Percentiles rank a stretch among this genome's conserved stretches.
These are phyloP conservation scores for Belonocnema kinseyi DNA, from an alignment of 1,140 invertebrate species.

Conservation along the genomic window DNA sequence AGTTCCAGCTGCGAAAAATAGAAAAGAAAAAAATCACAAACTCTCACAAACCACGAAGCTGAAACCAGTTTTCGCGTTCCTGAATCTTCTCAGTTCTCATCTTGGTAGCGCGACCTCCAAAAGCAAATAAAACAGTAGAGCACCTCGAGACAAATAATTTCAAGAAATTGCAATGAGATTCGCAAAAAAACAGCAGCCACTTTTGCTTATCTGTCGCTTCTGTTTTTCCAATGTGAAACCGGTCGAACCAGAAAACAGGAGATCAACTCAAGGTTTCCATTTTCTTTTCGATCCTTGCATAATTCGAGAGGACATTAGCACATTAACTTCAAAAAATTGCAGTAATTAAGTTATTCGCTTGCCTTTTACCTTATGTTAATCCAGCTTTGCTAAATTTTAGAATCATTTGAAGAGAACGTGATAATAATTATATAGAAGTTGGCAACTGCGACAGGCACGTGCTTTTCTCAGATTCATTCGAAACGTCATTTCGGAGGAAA, in stretches of 20 bases:
- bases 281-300: neutral
- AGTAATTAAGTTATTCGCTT: too few relatives aligned
- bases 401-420: too few relatives aligned
- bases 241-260: neutral
- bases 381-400: too few relatives aligned
- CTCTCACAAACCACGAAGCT: constrained; percentile 12
- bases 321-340: constrained; percentile 4
- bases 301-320: neutral
- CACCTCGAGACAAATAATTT: constrained; percentile 17
- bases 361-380: too few relatives aligned
- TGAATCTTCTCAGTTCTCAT: neutral
- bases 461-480: too few relatives aligned
- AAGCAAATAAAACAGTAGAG: neutral
- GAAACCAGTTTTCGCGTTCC: constrained; percentile 18
- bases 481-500: too few relatives aligned
- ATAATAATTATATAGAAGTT: too few relatives aligned
- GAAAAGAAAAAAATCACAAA: neutral
- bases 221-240: neutral
- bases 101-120: neutral
- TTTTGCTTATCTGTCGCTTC: constrained; percentile 5
- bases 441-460: too few relatives aligned
- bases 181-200: neutral
- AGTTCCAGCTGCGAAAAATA: neutral
- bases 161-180: constrained; percentile 13
- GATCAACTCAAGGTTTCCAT: neutral